phyloP scores from a whole-genome alignment of 64 coral and sea anemone species.

The Montipora cactus region DNA sequence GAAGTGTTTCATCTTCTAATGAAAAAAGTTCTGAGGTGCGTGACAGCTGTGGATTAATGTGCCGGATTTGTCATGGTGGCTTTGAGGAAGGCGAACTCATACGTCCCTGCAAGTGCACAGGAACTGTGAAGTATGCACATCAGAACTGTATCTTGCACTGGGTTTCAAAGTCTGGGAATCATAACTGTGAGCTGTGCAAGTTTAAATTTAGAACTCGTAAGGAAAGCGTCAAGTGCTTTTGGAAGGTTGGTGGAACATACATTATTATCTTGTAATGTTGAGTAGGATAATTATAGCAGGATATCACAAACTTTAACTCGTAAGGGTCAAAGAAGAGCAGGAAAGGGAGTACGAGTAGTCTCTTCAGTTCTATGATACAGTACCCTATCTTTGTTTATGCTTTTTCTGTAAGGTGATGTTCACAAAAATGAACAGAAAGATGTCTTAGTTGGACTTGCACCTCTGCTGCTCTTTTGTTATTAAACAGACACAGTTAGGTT shows the following conservation, averaged over 20 bases:
- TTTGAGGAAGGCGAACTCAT: constrained; percentile 87
- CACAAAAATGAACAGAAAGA: too few relatives aligned
- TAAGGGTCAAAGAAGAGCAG: too few relatives aligned
- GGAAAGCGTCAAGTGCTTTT: constrained; percentile 84
- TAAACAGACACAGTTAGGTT: too few relatives aligned
- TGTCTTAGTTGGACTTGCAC: too few relatives aligned
- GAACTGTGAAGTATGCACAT: constrained; percentile 93
- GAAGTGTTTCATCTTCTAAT: background rate
- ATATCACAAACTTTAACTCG: too few relatives aligned
- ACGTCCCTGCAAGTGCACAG: constrained; percentile 79
- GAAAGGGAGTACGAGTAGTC: too few relatives aligned
- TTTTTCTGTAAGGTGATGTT: too few relatives aligned
- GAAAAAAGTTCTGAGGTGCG: constrained; percentile 16
- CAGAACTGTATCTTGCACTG: constrained; percentile 91
- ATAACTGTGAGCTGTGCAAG: constrained; percentile 89
- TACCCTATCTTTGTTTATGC: too few relatives aligned
- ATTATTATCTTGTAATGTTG: background rate
- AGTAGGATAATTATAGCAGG: too few relatives aligned
- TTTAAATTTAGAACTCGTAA: constrained; percentile 93
- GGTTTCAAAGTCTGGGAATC: constrained; percentile 96
- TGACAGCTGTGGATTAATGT: constrained; percentile 68
- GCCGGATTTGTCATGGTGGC: constrained; percentile 92
- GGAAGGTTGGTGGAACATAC: constrained; percentile 65
- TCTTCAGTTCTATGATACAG: too few relatives aligned
- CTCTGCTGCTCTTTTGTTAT: too few relatives aligned